phyloP scores from a whole-genome alignment of 2,113 vertebrate genomes.

The Sclerurus mexicanus region DNA sequence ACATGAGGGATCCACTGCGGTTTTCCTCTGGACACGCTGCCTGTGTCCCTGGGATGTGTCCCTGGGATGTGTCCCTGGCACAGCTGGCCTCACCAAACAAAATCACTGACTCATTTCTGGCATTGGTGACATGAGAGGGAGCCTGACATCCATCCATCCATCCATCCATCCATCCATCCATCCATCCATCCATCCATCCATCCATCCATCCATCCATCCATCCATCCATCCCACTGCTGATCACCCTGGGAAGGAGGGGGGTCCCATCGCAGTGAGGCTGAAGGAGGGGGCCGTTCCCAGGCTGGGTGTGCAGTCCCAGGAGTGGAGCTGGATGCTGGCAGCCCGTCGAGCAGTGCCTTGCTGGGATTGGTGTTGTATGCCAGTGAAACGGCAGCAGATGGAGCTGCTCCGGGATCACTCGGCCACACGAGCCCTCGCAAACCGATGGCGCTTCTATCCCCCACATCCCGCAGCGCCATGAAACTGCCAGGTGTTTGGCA shows the following conservation, averaged over 20 bases:
- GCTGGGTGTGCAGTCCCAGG: rapidly evolving
- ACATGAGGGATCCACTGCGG: not conserved
- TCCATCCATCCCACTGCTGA: not conserved
- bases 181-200: too few relatives aligned
- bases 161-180: not conserved
- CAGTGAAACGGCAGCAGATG: not conserved
- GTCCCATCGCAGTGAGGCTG: rapidly evolving
- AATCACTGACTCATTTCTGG: rapidly evolving
- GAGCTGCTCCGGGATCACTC: not conserved
- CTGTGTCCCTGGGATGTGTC: not conserved
- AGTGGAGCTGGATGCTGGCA: not conserved
- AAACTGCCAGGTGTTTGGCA: too few relatives aligned
- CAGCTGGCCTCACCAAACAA: not conserved
- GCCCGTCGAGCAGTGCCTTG: rapidly evolving
- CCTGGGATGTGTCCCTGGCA: not conserved
- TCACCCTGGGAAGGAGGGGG: not conserved
- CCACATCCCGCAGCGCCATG: rapidly evolving
- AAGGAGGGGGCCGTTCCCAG: not conserved
- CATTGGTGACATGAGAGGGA: rapidly evolving
- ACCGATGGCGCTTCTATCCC: rapidly evolving
- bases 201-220: too few relatives aligned
- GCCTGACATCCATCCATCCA: not conserved
- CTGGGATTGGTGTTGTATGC: not conserved
- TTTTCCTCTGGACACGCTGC: rapidly evolving
- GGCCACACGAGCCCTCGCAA: rapidly evolving